Base-by-base conservation (phyloP, 2,113 vertebrate genomes). In the Notarius quadriscutis region DNA sequence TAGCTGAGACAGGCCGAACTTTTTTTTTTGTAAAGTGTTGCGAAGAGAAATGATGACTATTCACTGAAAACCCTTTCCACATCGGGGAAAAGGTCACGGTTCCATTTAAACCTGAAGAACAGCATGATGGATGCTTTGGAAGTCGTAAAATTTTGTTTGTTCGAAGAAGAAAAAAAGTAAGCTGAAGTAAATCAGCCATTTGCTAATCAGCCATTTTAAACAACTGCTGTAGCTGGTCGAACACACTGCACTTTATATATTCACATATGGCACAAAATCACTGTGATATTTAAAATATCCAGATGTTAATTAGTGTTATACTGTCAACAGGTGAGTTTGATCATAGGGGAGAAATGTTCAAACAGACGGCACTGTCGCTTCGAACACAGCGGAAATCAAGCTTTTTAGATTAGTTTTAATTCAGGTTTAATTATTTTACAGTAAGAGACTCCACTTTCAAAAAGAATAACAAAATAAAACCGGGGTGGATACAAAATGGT, bases 261-360 rank as follows among this genome's bases (percentile, higher is more conserved):
- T 22, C 71, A 74, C 71, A 74, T 50, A 18, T 50, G 71, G 71
- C 18, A 50, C 17, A 74, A 7, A 50, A 74, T 50, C 41, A 11
- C 41, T 12, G 1, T 25, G 74, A 51, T 77, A 25, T 77, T 77
- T 11, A 77, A 77, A 2, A 22, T 11, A 78, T 22, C 50, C 75
- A 78, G 75, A 78, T 75, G 75, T 78, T 78, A 78, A 78, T 53
- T n/a, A 78, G 22, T 55, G 75, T 53, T n/a, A 53, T 27, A 55
- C 7, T n/a, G 51, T 78, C 5, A 4, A 50, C 20, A 10, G 41
- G 20, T 50, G 48, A 51, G 72, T 18, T 74, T 74, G 18, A 75
- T 75, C 41, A 5, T 51, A 20, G 20, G 3, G 22, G 20, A 75
- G 48, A 22, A 22, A 50, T 22, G 2, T 22, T 20, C 4, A 18